Conservation (phyloP, 1,140 invertebrate genomes). For the Zaprionus gabonicus region DNA sequence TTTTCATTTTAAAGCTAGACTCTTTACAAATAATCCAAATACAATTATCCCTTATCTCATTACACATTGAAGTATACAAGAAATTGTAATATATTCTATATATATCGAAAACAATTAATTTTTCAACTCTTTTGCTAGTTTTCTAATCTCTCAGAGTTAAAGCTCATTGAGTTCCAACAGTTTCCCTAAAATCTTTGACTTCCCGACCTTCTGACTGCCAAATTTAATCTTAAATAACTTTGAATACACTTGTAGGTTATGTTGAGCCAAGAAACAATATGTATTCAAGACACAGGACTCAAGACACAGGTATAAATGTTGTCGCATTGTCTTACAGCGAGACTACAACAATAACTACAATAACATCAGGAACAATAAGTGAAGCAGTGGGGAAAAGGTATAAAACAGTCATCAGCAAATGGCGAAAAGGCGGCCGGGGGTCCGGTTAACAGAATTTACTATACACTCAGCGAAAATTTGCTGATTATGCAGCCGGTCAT, state of each 20-base stretch:
- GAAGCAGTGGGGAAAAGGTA: conserved; percentile 7
- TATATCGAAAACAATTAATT: neutral
- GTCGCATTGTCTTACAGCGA: neutral
- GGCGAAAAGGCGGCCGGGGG: conserved; percentile 12
- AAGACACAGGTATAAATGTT: conserved; percentile 15
- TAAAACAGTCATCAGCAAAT: conserved; percentile 49
- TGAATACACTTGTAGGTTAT: neutral
- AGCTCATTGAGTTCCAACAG: neutral
- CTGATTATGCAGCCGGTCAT: conserved; percentile 73
- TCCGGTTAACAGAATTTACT: conserved; percentile 38
- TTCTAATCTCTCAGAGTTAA: neutral
- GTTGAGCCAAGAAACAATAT: neutral
- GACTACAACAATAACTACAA: conserved; percentile 5
- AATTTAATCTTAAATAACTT: neutral
- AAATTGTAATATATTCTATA: neutral
- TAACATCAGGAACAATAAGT: neutral
- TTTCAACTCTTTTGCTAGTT: neutral
- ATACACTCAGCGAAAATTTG: conserved; percentile 63
- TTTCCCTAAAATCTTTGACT: neutral
- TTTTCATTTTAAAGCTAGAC: neutral
- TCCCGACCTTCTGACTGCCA: neutral
- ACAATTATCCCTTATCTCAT: neutral
- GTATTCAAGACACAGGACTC: neutral
- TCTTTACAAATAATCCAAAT: neutral
- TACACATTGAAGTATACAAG: neutral